Conservation (phyloP, 2,797 vertebrate genomes). For the Liparis tanakae region DNA sequence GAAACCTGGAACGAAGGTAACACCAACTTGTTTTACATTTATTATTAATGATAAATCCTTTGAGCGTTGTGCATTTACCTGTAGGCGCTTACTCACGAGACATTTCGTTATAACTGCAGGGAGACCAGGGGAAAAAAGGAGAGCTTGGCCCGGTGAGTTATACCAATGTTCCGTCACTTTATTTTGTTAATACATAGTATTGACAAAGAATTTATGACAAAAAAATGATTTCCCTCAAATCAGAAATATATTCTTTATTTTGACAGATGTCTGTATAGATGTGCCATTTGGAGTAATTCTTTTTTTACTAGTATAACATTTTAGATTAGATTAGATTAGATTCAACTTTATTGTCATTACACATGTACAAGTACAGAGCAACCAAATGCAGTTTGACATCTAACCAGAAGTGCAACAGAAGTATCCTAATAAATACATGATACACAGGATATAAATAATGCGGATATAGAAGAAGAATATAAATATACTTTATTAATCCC, state of each 20-base stretch:
- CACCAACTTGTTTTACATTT: not conserved
- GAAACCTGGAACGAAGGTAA: slow-evolving; percentile 80
- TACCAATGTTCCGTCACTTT: not conserved
- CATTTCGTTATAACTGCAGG: slow-evolving; percentile 67
- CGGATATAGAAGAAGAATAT: no score
- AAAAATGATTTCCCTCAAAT: not conserved
- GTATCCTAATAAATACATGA: no score
- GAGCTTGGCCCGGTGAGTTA: slow-evolving; percentile 79
- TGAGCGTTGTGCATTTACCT: not conserved
- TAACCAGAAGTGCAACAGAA: no score
- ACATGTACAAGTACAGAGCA: no score
- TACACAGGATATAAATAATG: no score
- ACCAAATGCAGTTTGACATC: no score
- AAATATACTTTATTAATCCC: no score
- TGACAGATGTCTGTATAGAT: not conserved
- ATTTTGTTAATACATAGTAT: not conserved
- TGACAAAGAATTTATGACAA: no score
- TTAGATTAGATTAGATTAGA: no score
- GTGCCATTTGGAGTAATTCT: not conserved
- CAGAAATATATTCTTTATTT: not conserved
- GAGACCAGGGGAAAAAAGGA: slow-evolving; percentile 81
- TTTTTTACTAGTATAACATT: not conserved
- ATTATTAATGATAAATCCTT: not conserved
- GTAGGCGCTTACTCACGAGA: slow-evolving; percentile 3
- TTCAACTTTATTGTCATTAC: no score